Evolutionary conservation across 1,140 invertebrate species (phyloP), one percentile per base, ranked within the genome.

Genomic region (Euura lappo): DNA sequence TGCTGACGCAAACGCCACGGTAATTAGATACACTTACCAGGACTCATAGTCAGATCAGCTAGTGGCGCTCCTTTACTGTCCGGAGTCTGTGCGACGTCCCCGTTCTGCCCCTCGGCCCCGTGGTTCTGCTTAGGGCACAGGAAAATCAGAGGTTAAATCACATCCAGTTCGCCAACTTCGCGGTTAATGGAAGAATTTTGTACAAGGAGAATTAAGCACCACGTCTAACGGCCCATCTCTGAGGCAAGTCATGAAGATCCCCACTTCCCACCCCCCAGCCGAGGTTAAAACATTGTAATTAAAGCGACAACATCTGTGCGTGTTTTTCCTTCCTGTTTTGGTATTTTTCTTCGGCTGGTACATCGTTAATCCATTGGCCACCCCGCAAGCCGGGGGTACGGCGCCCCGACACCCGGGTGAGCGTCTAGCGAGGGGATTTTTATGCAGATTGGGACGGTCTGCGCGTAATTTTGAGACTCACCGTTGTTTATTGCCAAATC

Each of bases 11-110:
- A 87, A 88, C 83, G 81, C 79, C 82, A 82, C 77, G 80, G 81
- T 87, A 88, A 88, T 86, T 87, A 87, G 85, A 87, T 86, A 87
- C 80, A 86, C 85, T 86, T 83, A 82, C 82, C 76, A 74, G 77
- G 13, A 60, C 13, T 11, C 10, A n/a, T 11, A 5, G 51, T 60
- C 13, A n/a, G 6, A 60, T n/a, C 28, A 28, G 28, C 51, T 6
- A 60, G 6, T 60, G 10, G 10, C 13, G 51, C 3, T 60, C 13
- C 51, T 60, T 60, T n/a, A 60, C 6, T n/a, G 8, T 60, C 8
- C 8, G 13, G 13, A 60, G 13, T 6, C 0, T 28, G 28, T 28
- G 28, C 28, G 0, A 28, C 28, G 28, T 28, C 28, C 28, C 28
- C 28, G 28, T 28, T 28, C 28, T 28, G 28, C 28, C 28, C 28